These are phyloP conservation scores for Aegotheles bennettii DNA, from an alignment of 2,113 vertebrate genomes.

Conservation along the genomic window DNA sequence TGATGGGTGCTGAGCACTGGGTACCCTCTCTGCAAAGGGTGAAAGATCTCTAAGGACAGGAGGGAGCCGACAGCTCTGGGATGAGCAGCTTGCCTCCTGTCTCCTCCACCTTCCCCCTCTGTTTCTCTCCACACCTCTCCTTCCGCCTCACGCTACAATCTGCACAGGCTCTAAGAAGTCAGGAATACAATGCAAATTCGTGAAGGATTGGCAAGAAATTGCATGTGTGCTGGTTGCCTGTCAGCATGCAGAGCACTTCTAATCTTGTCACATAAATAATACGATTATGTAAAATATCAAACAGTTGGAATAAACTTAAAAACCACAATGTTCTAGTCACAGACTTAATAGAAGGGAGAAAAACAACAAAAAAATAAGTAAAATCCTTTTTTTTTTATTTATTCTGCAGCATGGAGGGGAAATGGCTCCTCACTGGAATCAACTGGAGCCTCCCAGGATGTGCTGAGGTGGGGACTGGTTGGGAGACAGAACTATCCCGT, in stretches of 20 bases:
- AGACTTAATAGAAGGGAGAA: not conserved
- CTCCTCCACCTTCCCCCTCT: slow-evolving; percentile 3
- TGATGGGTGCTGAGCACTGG: not conserved
- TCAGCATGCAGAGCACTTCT: slow-evolving; percentile 58
- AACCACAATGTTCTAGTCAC: slow-evolving; percentile 58
- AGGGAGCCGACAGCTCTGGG: not conserved
- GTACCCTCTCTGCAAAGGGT: not conserved
- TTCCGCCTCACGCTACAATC: not conserved
- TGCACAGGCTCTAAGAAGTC: slow-evolving; percentile 34
- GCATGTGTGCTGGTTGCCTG: slow-evolving; percentile 36
- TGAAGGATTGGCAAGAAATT: slow-evolving; percentile 43
- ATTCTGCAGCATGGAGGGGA: not conserved
- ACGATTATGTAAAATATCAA: slow-evolving; percentile 69
- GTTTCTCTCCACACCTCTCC: not conserved
- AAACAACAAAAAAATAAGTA: not conserved
- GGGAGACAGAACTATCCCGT: not conserved
- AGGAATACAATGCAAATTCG: slow-evolving; percentile 42
- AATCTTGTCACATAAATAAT: slow-evolving; percentile 69
- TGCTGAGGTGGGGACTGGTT: not conserved
- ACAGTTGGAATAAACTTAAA: slow-evolving; percentile 65
- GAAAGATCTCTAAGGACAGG: not conserved
- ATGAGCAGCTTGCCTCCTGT: not conserved
- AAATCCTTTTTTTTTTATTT: not conserved
- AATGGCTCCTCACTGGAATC: not conserved
- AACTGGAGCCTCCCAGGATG: not conserved